Evolutionary conservation across 2,113 vertebrate genomes (phyloP), one percentile per base, ranked within the genome.

Genomic region (Dascyllus trimaculatus): DNA sequence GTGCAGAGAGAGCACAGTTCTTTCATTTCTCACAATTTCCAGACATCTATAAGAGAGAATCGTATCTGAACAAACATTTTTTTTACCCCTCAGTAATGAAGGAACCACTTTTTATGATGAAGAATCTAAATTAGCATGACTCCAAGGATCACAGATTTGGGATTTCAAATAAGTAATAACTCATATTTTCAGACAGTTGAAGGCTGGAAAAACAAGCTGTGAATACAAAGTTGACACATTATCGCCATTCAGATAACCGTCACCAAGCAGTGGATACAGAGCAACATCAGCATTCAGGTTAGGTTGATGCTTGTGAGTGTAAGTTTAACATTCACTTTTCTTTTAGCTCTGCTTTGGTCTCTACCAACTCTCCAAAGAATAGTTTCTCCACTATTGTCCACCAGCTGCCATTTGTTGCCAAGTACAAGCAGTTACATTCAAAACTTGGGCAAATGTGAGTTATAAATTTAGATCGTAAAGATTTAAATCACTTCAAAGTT

Each of bases 401-500:
- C 32, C 7, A 8, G 32, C 32, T 35, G 32, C 2, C 32, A 35
- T 35, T 35, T 35, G 32, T 8, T 35, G 45, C 45, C 2, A 6
- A 51, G n/a, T n/a, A 19, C 48, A 51, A 19, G 48, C 17, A 17
- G 48, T n/a, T 51, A 21, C 48, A n/a, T 19, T 51, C 2, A 21
- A 2, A 11, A 51, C 1, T 29, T 29, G 29, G 29, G 4, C 18
- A 1, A 1, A 9, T 19, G 9, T n/a, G 32, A 17, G 59, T 11
- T 45, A 38, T 18, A 53, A 14, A 69, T 59, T 77, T 48, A 68
- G 7, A 70, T 65, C 15, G 74, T 70, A 66, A 51, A 57, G 63
- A 77, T 66, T 78, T 62, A 38, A 22, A 71, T 68, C 29, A 45
- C 58, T 24, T 63, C 10, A 48, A 40, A 6, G 25, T 9, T n/a